Conservation (phyloP, 2,797 vertebrate genomes). For the Poecile montanus region DNA sequence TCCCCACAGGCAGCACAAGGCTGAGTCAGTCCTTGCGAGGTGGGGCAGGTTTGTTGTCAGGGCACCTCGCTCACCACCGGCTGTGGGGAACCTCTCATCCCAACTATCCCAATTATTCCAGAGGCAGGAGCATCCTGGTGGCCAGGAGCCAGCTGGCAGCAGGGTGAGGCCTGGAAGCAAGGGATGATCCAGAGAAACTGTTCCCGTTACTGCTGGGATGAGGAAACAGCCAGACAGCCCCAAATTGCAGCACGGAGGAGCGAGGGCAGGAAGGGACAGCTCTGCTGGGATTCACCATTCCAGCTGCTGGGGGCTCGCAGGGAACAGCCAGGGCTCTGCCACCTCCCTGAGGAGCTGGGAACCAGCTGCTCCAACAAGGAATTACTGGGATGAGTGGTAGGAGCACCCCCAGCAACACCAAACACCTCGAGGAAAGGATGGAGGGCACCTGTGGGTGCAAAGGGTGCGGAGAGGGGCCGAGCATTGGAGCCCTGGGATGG, state of each 20-base stretch:
- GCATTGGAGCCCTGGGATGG: rapidly evolving
- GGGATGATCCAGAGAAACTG: not conserved
- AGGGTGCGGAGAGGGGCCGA: rapidly evolving
- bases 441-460: not conserved
- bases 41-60: not conserved
- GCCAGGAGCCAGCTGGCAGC: slow-evolving; percentile 5
- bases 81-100: not conserved
- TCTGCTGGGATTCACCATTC: not conserved
- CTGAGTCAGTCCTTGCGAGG: not conserved
- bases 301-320: rapidly evolving
- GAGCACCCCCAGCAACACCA: rapidly evolving
- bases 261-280: not conserved
- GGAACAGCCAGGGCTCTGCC: not conserved
- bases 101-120: rapidly evolving
- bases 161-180: not conserved
- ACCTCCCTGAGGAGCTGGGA: not conserved
- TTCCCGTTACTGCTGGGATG: not conserved
- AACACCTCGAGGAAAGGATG: not conserved
- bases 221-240: not conserved
- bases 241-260: rapidly evolving
- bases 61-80: rapidly evolving
- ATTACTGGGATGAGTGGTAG: not conserved
- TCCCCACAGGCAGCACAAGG: rapidly evolving
- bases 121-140: not conserved
- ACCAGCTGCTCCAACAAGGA: not conserved